Base-by-base conservation (phyloP, 2,888 invertebrate species). In the Onchidella celtica region DNA sequence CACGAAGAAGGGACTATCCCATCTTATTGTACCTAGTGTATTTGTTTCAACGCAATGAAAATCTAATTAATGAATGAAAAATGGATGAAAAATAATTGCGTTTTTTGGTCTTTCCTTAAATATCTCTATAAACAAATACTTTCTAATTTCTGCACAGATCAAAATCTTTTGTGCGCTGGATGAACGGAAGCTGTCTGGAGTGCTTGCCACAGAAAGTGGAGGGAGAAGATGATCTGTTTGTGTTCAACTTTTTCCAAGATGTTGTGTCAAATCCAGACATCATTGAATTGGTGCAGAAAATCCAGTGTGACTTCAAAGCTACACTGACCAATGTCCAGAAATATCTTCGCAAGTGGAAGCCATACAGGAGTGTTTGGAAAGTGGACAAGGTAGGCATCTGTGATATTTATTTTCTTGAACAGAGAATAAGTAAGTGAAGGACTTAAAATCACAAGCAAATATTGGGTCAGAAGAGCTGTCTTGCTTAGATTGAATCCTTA, bases 81-180 rank as follows among this genome's bases (percentile, higher is more conserved):
- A n/a, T n/a, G n/a, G n/a, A n/a, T n/a, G n/a, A n/a, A n/a, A n/a
- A n/a, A n/a, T n/a, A n/a, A n/a, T n/a, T n/a, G n/a, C n/a, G n/a
- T n/a, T n/a, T n/a, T n/a, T n/a, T n/a, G n/a, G n/a, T n/a, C n/a
- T n/a, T n/a, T n/a, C n/a, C n/a, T n/a, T n/a, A n/a, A n/a, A n/a
- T n/a, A n/a, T n/a, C n/a, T n/a, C n/a, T n/a, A n/a, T n/a, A n/a
- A n/a, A n/a, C n/a, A n/a, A n/a, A n/a, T n/a, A n/a, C n/a, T n/a
- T n/a, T n/a, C n/a, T n/a, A n/a, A n/a, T 14, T 40, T 34, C 27
- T 36, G 73, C 76, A n/a, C 89, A 96, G 96, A 83, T 92, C 97
- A 6, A 96, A 96, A 88, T 93, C 94, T 0, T 97, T 98, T 90
- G 95, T 96, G 0, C 95, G 98, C 11, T 98, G 98, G 98, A 96